Conservation (phyloP, 64 coral and sea anemone species). For the Pocillopora damicornis region DNA sequence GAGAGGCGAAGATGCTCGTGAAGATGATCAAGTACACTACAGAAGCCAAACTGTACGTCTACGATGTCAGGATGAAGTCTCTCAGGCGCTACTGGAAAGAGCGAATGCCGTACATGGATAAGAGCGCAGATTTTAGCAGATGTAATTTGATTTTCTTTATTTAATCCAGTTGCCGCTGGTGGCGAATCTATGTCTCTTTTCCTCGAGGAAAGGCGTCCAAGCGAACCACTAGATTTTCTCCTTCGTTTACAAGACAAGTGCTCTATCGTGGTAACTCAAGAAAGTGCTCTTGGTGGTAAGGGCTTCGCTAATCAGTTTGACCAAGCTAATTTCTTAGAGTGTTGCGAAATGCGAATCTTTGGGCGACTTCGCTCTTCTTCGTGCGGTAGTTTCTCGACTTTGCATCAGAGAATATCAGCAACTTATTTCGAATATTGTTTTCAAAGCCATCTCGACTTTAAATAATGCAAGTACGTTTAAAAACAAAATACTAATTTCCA, state of each 20-base stretch:
- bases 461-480: too few relatives aligned
- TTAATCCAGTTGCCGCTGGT: neutral
- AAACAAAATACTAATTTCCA: too few relatives aligned
- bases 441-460: too few relatives aligned
- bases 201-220: neutral
- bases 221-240: neutral
- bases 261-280: neutral
- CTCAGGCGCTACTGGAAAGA: conserved; percentile 18
- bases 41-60: conserved; percentile 31
- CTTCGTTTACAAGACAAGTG: neutral
- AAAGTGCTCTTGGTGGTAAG: neutral
- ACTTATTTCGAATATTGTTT: too few relatives aligned
- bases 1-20: neutral
- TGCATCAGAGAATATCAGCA: too few relatives aligned
- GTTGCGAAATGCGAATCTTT: neutral
- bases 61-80: conserved; percentile 21
- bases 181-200: neutral
- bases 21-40: conserved; percentile 15
- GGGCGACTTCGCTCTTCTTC: too few relatives aligned
- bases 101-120: neutral
- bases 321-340: neutral
- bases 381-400: too few relatives aligned
- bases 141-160: neutral
- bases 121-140: neutral
- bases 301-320: neutral